Conservation (phyloP, 2,113 vertebrate genomes). For the Parus major region DNA sequence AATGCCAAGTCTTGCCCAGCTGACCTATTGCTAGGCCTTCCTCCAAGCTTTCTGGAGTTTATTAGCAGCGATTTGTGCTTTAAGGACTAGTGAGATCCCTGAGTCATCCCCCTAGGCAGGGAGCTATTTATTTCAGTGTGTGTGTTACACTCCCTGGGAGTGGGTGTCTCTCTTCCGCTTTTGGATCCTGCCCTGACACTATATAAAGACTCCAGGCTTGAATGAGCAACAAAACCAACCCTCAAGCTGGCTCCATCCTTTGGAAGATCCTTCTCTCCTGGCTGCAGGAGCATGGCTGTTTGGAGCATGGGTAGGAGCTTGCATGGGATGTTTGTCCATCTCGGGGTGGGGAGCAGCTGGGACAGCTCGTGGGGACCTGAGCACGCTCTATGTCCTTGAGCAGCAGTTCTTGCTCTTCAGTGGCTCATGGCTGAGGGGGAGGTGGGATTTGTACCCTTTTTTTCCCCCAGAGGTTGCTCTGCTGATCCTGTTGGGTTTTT, state of each 20-base stretch:
- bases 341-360: neutral
- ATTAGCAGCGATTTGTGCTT: slow-evolving; percentile 35
- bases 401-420: neutral
- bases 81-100: slow-evolving; percentile 43
- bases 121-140: slow-evolving; percentile 60
- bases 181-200: slow-evolving; percentile 61
- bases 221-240: slow-evolving; percentile 48
- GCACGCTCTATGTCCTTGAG: rapidly evolving
- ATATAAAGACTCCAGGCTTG: slow-evolving; percentile 53
- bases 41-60: neutral
- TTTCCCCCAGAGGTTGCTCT: neutral
- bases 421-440: neutral
- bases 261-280: neutral
- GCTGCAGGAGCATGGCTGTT: neutral
- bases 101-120: slow-evolving; percentile 58
- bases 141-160: slow-evolving; percentile 51
- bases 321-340: neutral
- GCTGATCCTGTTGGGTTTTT: neutral
- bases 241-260: slow-evolving; percentile 1
- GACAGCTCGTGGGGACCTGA: rapidly evolving
- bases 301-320: neutral
- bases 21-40: neutral
- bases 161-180: slow-evolving; percentile 65
- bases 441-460: neutral
- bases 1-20: neutral